Conservation (phyloP, 2,113 vertebrate species). For the Nymphicus hollandicus region DNA sequence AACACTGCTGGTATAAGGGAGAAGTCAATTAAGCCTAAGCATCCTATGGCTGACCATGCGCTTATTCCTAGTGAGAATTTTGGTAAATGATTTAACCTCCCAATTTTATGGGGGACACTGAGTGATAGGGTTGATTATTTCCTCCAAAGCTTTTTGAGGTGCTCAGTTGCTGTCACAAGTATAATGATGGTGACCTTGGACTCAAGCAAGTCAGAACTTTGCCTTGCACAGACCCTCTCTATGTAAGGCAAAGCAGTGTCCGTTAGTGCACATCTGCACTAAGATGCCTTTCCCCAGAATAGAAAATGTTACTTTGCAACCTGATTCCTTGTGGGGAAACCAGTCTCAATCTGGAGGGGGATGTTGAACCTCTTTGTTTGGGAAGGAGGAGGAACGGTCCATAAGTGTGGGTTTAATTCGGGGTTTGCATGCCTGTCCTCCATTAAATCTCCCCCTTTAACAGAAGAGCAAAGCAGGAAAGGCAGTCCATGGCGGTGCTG, state of each 20-base stretch:
- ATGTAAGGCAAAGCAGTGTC: not conserved
- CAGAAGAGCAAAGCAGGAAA: not conserved
- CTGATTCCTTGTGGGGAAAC: not conserved
- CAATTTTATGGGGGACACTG: not conserved
- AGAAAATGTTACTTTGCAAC: not conserved
- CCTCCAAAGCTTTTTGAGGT: not conserved
- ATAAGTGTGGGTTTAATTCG: rapidly evolving
- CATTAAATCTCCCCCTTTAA: not conserved
- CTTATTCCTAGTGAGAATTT: not conserved
- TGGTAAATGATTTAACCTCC: not conserved
- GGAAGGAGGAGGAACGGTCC: not conserved
- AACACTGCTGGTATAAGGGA: not conserved
- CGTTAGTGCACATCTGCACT: not conserved
- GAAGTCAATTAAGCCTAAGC: not conserved
- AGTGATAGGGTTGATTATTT: not conserved
- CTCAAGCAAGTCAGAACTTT: not conserved
- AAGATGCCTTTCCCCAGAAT: not conserved
- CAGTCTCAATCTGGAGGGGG: too few relatives aligned
- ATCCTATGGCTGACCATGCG: not conserved
- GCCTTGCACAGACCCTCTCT: not conserved
- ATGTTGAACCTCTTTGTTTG: not conserved
- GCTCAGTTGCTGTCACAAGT: not conserved
- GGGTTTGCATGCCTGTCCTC: not conserved
- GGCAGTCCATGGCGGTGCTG: not conserved
- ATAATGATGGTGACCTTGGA: not conserved